These are phyloP conservation scores for Caenorhabditis briggsae DNA, from an alignment of 1,140 invertebrate species.

Conservation along the genomic window DNA sequence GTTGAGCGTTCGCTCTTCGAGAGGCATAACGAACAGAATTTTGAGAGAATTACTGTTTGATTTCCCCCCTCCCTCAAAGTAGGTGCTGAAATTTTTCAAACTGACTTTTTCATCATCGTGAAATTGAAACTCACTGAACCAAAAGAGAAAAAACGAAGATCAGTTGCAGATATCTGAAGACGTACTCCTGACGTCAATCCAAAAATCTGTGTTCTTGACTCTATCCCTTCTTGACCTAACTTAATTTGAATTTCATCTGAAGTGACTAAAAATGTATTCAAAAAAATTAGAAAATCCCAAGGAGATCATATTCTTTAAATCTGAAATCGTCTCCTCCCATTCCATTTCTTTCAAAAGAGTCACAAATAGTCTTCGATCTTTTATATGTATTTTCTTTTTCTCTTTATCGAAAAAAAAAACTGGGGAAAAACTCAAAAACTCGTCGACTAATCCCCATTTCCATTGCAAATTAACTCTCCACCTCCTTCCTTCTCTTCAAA, in stretches of 20 bases:
- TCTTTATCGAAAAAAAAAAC: slow-evolving; percentile 21
- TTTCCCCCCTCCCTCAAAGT: too few species aligned
- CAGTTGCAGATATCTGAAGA: neutral
- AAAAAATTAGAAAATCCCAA: too few species aligned
- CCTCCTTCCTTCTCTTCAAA: neutral
- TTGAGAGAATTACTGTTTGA: too few species aligned
- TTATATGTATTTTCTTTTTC: slow-evolving; percentile 10
- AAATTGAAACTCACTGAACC: neutral
- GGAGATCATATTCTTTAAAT: neutral
- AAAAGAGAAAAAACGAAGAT: neutral
- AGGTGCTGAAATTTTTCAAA: too few species aligned
- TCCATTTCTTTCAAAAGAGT: neutral
- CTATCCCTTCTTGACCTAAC: neutral
- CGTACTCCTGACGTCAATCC: neutral
- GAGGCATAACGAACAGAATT: too few species aligned
- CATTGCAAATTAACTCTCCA: slow-evolving; percentile 37
- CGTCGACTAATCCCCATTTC: slow-evolving; percentile 41
- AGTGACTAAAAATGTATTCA: too few species aligned
- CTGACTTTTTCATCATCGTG: too few species aligned
- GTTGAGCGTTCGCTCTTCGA: too few species aligned
- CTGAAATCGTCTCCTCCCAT: neutral
- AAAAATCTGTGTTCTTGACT: neutral
- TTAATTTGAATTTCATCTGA: neutral
- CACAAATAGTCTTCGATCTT: slow-evolving; percentile 11
- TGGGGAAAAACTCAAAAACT: neutral